Base-by-base conservation (phyloP, 2,797 vertebrate species). In the Anguilla anguilla region DNA sequence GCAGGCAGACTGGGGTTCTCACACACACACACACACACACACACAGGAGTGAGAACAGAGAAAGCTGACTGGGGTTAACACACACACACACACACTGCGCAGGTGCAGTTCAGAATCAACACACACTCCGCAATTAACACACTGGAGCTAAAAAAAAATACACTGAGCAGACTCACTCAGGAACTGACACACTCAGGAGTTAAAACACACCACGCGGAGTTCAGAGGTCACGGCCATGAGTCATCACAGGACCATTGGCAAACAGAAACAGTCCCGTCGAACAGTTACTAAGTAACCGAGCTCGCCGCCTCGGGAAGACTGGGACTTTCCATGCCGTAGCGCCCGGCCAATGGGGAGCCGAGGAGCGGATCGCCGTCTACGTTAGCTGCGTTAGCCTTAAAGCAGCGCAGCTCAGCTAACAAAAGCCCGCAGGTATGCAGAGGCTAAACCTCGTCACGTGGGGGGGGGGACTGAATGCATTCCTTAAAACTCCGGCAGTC, bases 201-300 rank as follows among this genome's bases (percentile, higher is more conserved):
- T 15, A 43, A 43, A 31, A 77, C 2, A 22, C 53, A 64, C 10
- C 55, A 79, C 61, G 39, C 69, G 0, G 57, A 84, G 61, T 31
- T 79, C 51, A 69, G 15, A 39, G 39, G 67, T 64, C 87, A 31
- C 25, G 25, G 28, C 83, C 31, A 9, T 67, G 15, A 83, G 25
- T 57, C 53, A 82, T 11, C 55, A 11, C 31, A 79, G 79, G 25
- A 51, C 10, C 7, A 87, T 85, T 83, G 17, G 0, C 59, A n/a
- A 74, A 22, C 51, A 88, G 55, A 59, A 64, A 87, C 25, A 31
- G 46, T 67, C 53, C 59, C 0, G 57, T 3, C 77, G 81, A 86
- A 19, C 83, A 28, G 35, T 79, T 87, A 53, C 87, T 87, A 86
- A 89, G 83, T 74, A 39, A 90, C 84, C 86, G 43, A 28, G 19